These are phyloP conservation scores for Naso thynnoides DNA, from an alignment of 2,797 vertebrate genomes.

Conservation along the genomic window DNA sequence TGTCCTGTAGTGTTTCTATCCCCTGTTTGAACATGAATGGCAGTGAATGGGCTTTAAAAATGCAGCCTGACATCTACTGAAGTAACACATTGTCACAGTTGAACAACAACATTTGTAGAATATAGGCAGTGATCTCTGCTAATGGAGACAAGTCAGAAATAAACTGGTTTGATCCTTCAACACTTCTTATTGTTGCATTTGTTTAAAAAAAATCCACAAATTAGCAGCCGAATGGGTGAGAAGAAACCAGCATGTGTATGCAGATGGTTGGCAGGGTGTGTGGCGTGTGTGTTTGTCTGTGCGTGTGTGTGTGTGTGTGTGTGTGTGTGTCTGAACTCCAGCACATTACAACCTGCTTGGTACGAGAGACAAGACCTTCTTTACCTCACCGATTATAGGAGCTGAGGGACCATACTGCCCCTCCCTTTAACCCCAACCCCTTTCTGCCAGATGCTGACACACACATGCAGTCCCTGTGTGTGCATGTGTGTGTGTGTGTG, in stretches of 20 bases:
- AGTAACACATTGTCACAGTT: no score
- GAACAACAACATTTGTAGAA: no score
- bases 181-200: slow-evolving; percentile 32
- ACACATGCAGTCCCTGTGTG: slow-evolving; percentile 48
- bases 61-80: no score
- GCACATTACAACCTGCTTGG: slow-evolving; percentile 71
- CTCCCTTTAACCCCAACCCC: slow-evolving; percentile 53
- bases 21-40: no score
- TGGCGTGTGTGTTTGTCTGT: slow-evolving; percentile 31
- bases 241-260: slow-evolving; percentile 47
- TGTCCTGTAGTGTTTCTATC: no score
- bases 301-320: slow-evolving; percentile 24
- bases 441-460: slow-evolving; percentile 74
- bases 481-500: slow-evolving; percentile 23
- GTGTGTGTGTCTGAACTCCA: slow-evolving; percentile 54
- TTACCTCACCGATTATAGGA: slow-evolving; percentile 78
- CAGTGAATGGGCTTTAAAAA: no score
- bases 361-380: slow-evolving; percentile 69
- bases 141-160: no score
- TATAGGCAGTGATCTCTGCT: no score
- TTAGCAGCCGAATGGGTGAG: slow-evolving; percentile 53
- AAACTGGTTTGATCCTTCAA: no score
- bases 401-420: slow-evolving; percentile 66
- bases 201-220: slow-evolving; percentile 44
- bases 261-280: slow-evolving; percentile 48